These are phyloP conservation scores for Trididemnum clinides DNA, from an alignment of 23 tunicate species.

Conservation along the genomic window DNA sequence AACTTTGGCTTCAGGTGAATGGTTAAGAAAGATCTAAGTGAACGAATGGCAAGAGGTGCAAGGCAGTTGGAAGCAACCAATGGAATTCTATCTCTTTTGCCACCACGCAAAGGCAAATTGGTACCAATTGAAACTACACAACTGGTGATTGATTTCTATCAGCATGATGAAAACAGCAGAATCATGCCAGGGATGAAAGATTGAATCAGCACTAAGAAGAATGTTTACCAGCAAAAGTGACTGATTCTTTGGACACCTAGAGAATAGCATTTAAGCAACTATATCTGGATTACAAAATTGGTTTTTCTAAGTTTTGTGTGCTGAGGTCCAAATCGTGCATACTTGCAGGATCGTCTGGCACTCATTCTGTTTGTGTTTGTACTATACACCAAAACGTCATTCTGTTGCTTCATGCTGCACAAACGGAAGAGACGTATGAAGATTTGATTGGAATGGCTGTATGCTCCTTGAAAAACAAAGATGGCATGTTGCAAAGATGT, in stretches of 20 bases:
- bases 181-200: conserved; percentile 13
- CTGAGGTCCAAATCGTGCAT: conserved; percentile 24
- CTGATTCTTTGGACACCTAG: not conserved
- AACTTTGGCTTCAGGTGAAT: not conserved
- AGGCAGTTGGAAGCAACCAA: not conserved
- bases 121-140: not conserved
- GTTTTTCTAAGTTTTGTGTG: conserved; percentile 1
- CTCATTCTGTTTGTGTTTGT: conserved; percentile 18
- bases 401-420: conserved; percentile 9
- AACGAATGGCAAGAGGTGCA: not conserved
- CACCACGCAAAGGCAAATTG: not conserved
- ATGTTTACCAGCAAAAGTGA: not conserved
- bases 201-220: not conserved
- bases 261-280: conserved; percentile 1
- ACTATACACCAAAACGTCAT: not conserved
- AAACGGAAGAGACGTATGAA: not conserved
- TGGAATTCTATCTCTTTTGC: not conserved
- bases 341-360: conserved; percentile 20
- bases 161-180: not conserved
- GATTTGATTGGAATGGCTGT: not conserved
- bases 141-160: not conserved
- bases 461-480: not conserved
- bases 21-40: not conserved
- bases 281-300: not conserved
- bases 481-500: not conserved